Evolutionary conservation across 2,888 invertebrate species (phyloP).

Genomic region (Liodrosophila aerea): DNA sequence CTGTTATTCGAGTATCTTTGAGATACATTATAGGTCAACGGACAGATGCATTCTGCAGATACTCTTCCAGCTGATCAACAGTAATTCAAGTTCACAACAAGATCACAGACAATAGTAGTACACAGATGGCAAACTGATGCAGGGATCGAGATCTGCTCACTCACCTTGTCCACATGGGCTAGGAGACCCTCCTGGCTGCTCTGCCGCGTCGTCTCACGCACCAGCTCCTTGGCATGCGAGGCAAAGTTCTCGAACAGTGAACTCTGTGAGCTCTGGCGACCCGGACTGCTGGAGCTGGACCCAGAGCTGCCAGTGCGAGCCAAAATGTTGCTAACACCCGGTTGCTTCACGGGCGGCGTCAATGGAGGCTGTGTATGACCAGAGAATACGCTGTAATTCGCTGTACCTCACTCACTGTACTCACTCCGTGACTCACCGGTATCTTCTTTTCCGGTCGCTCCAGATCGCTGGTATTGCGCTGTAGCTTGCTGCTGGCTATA

Average conservation of each 20-base stretch:
- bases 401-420: too few relatives aligned
- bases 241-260: conserved; percentile 94
- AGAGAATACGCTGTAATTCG: not conserved
- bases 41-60: conserved; percentile 6
- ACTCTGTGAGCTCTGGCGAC: conserved; percentile 90
- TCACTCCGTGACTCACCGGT: conserved; percentile 71
- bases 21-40: too few relatives aligned
- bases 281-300: conserved; percentile 84
- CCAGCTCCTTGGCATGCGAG: conserved; percentile 93
- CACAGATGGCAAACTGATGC: conserved; percentile 21
- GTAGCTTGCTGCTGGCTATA: conserved; percentile 85
- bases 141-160: too few relatives aligned
- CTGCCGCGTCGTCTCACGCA: conserved; percentile 93
- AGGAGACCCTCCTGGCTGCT: conserved; percentile 94
- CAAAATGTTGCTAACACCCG: conserved; percentile 83
- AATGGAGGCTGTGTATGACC: conserved; percentile 56
- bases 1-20: too few relatives aligned
- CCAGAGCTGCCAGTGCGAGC: conserved; percentile 87
- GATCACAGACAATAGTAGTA: conserved; percentile 50
- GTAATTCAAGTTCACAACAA: conserved; percentile 33
- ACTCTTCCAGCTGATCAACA: conserved; percentile 25
- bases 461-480: conserved; percentile 65
- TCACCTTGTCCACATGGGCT: conserved; percentile 95
- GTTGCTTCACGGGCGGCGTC: conserved; percentile 72
- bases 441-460: conserved; percentile 72